These are phyloP conservation scores for Isoperla grammatica DNA, from an alignment of 2,888 invertebrate species.

Conservation along the genomic window DNA sequence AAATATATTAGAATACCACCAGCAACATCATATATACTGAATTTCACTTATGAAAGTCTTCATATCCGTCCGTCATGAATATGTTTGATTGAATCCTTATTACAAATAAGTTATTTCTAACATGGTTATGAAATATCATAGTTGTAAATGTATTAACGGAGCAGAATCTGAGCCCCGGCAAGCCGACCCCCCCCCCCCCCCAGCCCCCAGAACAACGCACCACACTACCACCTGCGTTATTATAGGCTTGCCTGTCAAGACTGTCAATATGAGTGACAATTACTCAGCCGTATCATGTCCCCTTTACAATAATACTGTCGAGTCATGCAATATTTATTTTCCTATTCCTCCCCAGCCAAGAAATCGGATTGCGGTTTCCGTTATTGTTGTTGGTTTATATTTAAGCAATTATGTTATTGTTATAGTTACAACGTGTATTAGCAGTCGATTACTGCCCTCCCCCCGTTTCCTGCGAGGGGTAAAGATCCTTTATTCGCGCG, in stretches of 20 bases:
- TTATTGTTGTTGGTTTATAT: constrained; percentile 20
- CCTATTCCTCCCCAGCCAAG: constrained; percentile 4
- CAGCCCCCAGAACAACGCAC: not conserved
- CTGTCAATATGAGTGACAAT: not conserved
- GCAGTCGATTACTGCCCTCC: constrained; percentile 24
- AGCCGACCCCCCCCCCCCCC: too few relatives aligned
- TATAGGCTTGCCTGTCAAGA: not conserved
- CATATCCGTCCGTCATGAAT: too few relatives aligned
- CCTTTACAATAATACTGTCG: constrained; percentile 8
- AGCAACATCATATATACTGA: too few relatives aligned
- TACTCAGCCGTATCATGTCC: too few relatives aligned
- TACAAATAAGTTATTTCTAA: too few relatives aligned
- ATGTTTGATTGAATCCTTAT: too few relatives aligned
- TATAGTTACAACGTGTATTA: constrained; percentile 26
- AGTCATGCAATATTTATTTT: constrained; percentile 16
- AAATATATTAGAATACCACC: too few relatives aligned
- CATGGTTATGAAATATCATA: too few relatives aligned
- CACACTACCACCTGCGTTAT: constrained; percentile 14
- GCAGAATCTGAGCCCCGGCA: too few relatives aligned
- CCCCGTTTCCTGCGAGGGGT: constrained; percentile 9
- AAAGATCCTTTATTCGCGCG: constrained; percentile 18
- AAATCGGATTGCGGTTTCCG: constrained; percentile 24
- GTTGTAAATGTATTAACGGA: too few relatives aligned
- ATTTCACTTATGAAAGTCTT: too few relatives aligned
- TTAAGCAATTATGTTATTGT: constrained; percentile 24